Conservation (phyloP, 2,113 vertebrate genomes). For the Eulemur macaco region DNA sequence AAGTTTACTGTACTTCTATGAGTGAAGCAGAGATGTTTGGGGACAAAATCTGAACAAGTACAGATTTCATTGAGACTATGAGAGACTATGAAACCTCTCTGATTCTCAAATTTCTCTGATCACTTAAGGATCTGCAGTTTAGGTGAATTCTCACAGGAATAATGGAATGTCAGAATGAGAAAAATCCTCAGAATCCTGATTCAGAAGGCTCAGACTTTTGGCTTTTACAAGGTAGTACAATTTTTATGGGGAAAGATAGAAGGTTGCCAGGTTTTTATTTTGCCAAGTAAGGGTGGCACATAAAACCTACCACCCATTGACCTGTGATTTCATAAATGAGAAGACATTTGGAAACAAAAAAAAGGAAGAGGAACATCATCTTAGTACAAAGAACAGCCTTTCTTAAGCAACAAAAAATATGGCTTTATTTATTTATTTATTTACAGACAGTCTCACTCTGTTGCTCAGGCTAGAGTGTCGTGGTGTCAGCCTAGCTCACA, state of each 20-base stretch:
- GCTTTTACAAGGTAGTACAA: background rate
- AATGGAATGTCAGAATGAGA: background rate
- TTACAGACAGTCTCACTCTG: no score
- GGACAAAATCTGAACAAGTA: background rate
- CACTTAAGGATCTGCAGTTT: background rate
- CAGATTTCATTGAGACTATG: background rate
- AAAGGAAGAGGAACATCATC: background rate
- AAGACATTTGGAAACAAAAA: background rate
- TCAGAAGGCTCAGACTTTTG: background rate
- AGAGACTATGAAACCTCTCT: background rate
- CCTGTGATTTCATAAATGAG: conserved; percentile 9
- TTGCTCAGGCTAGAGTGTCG: no score
- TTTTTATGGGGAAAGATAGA: background rate
- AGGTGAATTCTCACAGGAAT: background rate
- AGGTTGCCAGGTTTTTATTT: background rate
- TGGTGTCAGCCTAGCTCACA: no score
- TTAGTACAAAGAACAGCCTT: background rate
- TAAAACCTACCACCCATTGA: background rate
- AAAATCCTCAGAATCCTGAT: conserved; percentile 19
- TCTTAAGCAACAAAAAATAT: background rate
- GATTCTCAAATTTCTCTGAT: background rate
- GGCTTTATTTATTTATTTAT: no score
- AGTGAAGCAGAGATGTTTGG: background rate
- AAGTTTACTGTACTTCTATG: background rate
- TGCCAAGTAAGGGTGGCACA: background rate